phyloP scores from a whole-genome alignment of 2,888 invertebrate genomes.

The Eutolmus rufibarbis region DNA sequence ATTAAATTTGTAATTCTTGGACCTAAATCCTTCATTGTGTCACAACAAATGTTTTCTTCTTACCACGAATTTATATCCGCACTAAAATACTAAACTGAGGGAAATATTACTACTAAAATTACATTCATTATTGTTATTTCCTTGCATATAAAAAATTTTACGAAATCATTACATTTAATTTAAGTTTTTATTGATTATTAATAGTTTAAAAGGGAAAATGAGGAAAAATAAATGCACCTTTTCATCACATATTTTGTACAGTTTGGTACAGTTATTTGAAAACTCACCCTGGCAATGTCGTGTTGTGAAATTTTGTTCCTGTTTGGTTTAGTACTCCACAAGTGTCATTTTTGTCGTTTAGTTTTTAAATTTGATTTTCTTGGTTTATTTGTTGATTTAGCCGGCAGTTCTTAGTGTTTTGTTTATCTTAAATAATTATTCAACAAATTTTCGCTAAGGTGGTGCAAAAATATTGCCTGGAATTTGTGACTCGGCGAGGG shows the following conservation, averaged over 20 bases:
- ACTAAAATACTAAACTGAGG: background rate
- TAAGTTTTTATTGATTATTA: too few species aligned
- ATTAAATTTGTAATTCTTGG: background rate
- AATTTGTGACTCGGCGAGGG: background rate
- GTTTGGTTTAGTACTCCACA: background rate
- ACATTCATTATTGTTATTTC: too few species aligned
- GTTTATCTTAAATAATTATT: background rate
- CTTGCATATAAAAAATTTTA: too few species aligned
- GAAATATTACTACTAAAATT: too few species aligned
- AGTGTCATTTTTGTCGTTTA: constrained; percentile 9
- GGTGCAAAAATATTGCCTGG: background rate
- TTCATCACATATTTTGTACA: background rate
- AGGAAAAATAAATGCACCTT: background rate
- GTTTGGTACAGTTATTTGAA: background rate
- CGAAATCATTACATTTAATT: too few species aligned
- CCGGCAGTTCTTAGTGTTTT: background rate
- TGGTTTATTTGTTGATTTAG: background rate
- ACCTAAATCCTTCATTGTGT: background rate
- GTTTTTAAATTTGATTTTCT: constrained; percentile 19
- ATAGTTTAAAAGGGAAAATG: background rate
- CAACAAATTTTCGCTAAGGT: background rate
- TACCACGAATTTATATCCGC: background rate
- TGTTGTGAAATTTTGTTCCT: background rate
- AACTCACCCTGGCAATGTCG: background rate
- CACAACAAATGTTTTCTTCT: background rate